Evolutionary conservation across 2,888 invertebrate species (phyloP).

Genomic region (Drosophila anomelani): DNA sequence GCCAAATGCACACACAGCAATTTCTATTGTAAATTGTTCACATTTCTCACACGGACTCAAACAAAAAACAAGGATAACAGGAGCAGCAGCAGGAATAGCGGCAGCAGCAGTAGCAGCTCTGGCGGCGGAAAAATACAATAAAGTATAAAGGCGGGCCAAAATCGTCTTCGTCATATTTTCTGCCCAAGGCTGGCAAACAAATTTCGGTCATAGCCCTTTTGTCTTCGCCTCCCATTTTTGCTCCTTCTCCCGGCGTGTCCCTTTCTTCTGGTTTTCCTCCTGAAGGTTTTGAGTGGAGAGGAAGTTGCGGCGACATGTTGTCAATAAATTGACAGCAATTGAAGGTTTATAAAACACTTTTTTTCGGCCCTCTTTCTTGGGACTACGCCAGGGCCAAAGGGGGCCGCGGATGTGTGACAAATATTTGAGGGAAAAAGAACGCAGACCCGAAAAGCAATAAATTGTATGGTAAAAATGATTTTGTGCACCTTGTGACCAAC

Average conservation of each 20-base stretch:
- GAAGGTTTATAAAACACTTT: slow-evolving; percentile 79
- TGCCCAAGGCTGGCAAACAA: slow-evolving; percentile 70
- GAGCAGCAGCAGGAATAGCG: slow-evolving; percentile 2
- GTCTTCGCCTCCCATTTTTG: slow-evolving; percentile 28
- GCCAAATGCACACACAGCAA: slow-evolving; percentile 75
- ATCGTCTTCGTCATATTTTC: slow-evolving; percentile 52
- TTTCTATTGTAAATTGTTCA: slow-evolving; percentile 75
- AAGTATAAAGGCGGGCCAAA: slow-evolving; percentile 33
- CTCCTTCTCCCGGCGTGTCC: background rate
- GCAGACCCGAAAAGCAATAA: slow-evolving; percentile 71
- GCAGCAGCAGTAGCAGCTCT: slow-evolving; percentile 2
- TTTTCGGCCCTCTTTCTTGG: slow-evolving; percentile 32
- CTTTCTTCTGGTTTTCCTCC: slow-evolving; percentile 48
- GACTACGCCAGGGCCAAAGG: background rate
- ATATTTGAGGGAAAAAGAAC: slow-evolving; percentile 50
- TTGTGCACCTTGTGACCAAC: slow-evolving; percentile 60
- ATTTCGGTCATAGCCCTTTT: slow-evolving; percentile 58
- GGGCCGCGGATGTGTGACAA: slow-evolving; percentile 52
- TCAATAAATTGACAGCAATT: slow-evolving; percentile 82
- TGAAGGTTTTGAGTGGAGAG: slow-evolving; percentile 52
- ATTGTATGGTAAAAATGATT: slow-evolving; percentile 76
- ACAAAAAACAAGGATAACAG: slow-evolving; percentile 27
- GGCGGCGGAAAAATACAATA: slow-evolving; percentile 13
- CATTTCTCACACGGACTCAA: slow-evolving; percentile 65
- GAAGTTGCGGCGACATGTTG: slow-evolving; percentile 71